These are phyloP conservation scores for Ditula angustiorana DNA, from an alignment of 2,888 invertebrate genomes.

Conservation along the genomic window DNA sequence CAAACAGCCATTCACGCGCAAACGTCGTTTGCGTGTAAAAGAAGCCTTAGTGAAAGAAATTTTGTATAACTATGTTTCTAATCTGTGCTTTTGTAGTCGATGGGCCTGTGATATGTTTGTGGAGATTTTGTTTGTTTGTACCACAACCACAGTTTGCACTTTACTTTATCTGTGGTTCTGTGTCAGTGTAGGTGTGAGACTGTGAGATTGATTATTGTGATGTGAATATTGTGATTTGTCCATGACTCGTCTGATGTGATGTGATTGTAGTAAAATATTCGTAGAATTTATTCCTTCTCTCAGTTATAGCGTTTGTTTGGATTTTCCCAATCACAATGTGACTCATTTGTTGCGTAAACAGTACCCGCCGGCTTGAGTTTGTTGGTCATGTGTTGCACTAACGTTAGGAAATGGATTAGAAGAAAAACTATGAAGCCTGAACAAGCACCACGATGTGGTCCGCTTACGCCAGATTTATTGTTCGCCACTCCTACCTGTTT, in stretches of 20 bases:
- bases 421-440: conserved; percentile 69
- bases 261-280: conserved; percentile 24
- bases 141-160: no score
- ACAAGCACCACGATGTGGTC: conserved; percentile 71
- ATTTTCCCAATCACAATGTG: conserved; percentile 53
- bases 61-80: conserved; percentile 9
- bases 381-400: conserved; percentile 56
- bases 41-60: not conserved
- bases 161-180: conserved; percentile 32
- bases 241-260: not conserved
- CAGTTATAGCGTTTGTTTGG: conserved; percentile 49
- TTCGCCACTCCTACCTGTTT: conserved; percentile 76
- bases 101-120: conserved; percentile 18
- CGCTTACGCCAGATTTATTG: conserved; percentile 80
- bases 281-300: conserved; percentile 43
- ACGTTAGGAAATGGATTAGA: conserved; percentile 62
- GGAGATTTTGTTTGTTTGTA: conserved; percentile 3
- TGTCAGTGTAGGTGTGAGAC: conserved; percentile 21
- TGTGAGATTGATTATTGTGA: conserved; percentile 28
- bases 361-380: conserved; percentile 41
- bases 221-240: conserved; percentile 32
- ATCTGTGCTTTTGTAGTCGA: not conserved
- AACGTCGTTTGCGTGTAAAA: conserved; percentile 11
- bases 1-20: conserved; percentile 38
- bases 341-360: conserved; percentile 41